These are phyloP conservation scores for Phrynosoma platyrhinos DNA, from an alignment of 2,113 vertebrate species.

Conservation along the genomic window DNA sequence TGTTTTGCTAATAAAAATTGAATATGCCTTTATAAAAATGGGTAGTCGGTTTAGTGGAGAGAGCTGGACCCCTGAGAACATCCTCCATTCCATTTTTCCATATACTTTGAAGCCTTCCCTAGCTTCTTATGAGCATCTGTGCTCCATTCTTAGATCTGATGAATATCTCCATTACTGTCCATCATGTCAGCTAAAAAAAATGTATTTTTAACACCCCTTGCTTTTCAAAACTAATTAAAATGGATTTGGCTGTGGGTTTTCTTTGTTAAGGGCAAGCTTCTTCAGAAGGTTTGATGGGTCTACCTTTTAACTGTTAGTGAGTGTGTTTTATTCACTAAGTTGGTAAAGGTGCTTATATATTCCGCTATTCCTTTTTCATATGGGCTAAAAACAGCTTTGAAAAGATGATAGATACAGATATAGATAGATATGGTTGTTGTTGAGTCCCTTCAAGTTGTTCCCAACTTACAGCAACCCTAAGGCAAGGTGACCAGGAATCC, in stretches of 20 bases:
- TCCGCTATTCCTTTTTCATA: neutral
- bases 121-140: neutral
- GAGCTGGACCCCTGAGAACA: neutral
- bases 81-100: neutral
- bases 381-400: too few relatives aligned
- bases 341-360: neutral
- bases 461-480: too few relatives aligned
- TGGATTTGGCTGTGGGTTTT: neutral
- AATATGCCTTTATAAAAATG: slow-evolving; percentile 18
- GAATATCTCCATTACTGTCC: neutral
- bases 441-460: too few relatives aligned
- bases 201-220: neutral
- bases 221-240: neutral
- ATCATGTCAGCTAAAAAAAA: neutral
- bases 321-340: too few relatives aligned
- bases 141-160: neutral
- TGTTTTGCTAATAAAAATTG: slow-evolving; percentile 37
- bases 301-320: neutral
- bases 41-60: neutral
- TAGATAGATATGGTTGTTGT: too few relatives aligned
- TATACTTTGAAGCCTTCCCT: neutral
- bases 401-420: too few relatives aligned
- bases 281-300: neutral
- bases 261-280: neutral
- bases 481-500: too few relatives aligned